Conservation (phyloP, 1,140 invertebrate species). For the Bombus breviceps region DNA sequence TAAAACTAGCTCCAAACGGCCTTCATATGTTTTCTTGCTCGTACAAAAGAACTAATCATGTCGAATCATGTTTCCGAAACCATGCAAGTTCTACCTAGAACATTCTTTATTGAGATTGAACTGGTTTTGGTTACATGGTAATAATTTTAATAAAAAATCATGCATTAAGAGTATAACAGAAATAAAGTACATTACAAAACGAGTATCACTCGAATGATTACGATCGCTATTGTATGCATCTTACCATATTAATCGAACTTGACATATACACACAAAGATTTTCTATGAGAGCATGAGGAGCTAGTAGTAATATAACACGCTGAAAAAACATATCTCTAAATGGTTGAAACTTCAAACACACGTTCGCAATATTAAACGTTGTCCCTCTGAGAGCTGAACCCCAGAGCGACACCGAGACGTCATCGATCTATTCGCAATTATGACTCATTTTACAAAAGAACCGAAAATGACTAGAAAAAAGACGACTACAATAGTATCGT, state of each 20-base stretch:
- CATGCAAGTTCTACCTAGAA: fast-evolving
- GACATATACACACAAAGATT: too few species aligned
- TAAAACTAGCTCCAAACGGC: fast-evolving
- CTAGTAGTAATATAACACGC: too few species aligned
- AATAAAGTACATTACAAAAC: fast-evolving
- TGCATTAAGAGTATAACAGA: too few species aligned
- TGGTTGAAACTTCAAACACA: too few species aligned
- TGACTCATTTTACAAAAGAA: fast-evolving
- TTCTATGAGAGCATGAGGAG: fast-evolving
- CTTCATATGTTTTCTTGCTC: fast-evolving
- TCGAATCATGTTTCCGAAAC: fast-evolving
- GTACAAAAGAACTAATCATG: fast-evolving
- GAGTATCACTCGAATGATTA: too few species aligned
- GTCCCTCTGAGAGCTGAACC: fast-evolving
- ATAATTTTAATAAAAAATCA: too few species aligned
- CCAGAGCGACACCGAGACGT: fast-evolving
- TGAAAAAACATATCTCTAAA: too few species aligned
- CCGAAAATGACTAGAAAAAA: too few species aligned
- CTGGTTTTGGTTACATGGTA: fast-evolving
- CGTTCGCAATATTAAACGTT: too few species aligned
- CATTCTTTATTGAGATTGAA: fast-evolving
- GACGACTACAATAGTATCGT: too few species aligned
- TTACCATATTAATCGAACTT: fast-evolving
- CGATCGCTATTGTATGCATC: fast-evolving
- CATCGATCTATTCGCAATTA: too few species aligned